Evolutionary conservation across 2,888 invertebrate species (phyloP).

Genomic region (Phaedon cochleariae): DNA sequence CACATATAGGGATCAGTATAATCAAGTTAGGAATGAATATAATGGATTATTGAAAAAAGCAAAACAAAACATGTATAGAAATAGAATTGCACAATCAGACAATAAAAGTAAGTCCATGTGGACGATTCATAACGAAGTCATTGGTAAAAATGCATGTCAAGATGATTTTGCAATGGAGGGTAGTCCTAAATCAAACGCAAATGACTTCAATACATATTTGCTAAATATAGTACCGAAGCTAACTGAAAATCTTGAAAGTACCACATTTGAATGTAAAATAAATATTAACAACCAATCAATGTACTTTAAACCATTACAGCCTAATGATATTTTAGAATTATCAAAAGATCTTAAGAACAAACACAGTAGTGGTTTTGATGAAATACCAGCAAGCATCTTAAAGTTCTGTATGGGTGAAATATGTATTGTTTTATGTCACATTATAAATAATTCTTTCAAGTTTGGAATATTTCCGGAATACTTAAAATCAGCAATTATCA

Average conservation of each 20-base stretch:
- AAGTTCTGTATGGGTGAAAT: not conserved
- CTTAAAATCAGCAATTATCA: not conserved
- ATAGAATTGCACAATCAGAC: not conserved
- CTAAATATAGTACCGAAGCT: too few species aligned
- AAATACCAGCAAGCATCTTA: too few species aligned
- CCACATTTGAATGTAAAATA: too few species aligned
- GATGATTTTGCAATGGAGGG: not conserved
- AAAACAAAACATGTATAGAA: not conserved
- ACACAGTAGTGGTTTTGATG: too few species aligned
- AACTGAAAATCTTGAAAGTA: too few species aligned
- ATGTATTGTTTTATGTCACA: not conserved
- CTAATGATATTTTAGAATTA: too few species aligned
- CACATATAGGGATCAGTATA: not conserved
- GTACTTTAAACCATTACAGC: too few species aligned
- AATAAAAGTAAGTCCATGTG: not conserved
- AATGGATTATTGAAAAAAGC: not conserved
- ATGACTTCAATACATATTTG: too few species aligned
- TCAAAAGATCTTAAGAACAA: too few species aligned
- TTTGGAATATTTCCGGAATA: not conserved
- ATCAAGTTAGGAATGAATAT: not conserved
- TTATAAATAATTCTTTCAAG: conserved; percentile 3
- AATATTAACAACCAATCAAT: too few species aligned
- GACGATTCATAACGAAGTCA: not conserved
- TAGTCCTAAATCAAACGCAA: too few species aligned
- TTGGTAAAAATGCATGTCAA: not conserved